Evolutionary conservation across 2,888 invertebrate genomes (phyloP).

Genomic region (Uloborus plumipes): DNA sequence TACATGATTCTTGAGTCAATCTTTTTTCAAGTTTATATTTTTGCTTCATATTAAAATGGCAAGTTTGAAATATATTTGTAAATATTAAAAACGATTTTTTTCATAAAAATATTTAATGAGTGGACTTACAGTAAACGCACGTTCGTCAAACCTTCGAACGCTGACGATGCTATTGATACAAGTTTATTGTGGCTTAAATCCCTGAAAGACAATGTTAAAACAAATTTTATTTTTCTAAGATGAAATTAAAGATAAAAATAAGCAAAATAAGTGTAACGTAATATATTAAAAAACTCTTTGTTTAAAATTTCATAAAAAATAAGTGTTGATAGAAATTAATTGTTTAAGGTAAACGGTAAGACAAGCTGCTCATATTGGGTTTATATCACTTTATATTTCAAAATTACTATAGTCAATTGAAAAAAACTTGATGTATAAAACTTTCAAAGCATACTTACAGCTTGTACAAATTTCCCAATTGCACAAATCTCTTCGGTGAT

Average conservation of each 20-base stretch:
- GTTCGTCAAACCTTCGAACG: slow-evolving; percentile 67
- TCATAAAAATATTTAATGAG: neutral
- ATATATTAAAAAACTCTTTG: neutral
- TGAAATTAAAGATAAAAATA: no score
- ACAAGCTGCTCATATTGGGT: no score
- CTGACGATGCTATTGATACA: slow-evolving; percentile 64
- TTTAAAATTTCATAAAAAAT: no score
- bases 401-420: neutral
- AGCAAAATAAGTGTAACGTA: neutral
- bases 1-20: no score
- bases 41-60: no score
- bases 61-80: no score
- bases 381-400: neutral
- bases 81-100: no score
- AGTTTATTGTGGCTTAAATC: slow-evolving; percentile 68
- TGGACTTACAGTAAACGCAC: slow-evolving; percentile 65
- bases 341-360: no score
- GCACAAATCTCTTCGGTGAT: slow-evolving; percentile 64
- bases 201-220: slow-evolving; percentile 56
- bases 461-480: slow-evolving; percentile 67
- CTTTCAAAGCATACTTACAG: slow-evolving; percentile 64
- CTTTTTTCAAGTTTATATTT: no score
- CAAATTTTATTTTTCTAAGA: no score
- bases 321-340: no score
- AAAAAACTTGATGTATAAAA: neutral